Evolutionary conservation across 2,113 vertebrate species (phyloP), one percentile per base, ranked within the genome.

Genomic region (Brachyistius frenatus): DNA sequence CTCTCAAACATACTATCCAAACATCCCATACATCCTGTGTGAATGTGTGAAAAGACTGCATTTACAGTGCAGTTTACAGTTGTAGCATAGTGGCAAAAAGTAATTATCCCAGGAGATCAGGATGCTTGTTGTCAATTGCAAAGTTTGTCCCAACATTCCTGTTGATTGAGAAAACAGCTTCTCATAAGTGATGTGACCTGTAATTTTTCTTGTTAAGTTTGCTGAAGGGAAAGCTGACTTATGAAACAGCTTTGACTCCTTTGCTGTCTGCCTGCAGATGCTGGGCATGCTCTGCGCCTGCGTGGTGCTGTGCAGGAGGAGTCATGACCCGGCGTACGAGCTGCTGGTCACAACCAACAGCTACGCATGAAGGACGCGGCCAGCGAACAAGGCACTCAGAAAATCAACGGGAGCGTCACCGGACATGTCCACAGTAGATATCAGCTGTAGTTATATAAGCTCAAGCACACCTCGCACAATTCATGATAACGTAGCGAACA

Each of bases 241-340:
- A 23, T 23, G 23, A 23, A 23, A 23, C 23, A 23, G 23, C 23
- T 23, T 23, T 41, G 2, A 1, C 56, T 61, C 5, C 1, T 70
- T 23, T 75, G 16, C n/a, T 56, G 62, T 93, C 60, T 92, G 35
- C 74, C 41, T 84, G 49, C 73, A 99, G 98, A 96, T 99, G 89
- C 95, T 99, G 93, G 98, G 98, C 73, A 99, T 99, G 97, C 90
- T 99, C 79, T 99, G 98, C 78, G 98, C 97, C 55, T 99, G 97
- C 71, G 93, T 99, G 70, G 98, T 99, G 66, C 84, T 99, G 86
- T 99, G 97, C 92, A 96, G 97, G 91, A 95, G 97, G 93, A 97
- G 95, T 90, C 95, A 97, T 46, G 97, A 99, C 70, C 98, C 97
- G 37, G 97, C 97, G 0, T 99, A 99, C 0, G 97, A 99, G 85